phyloP scores from a whole-genome alignment of 2,113 vertebrate species.

The Vicugna pacos region DNA sequence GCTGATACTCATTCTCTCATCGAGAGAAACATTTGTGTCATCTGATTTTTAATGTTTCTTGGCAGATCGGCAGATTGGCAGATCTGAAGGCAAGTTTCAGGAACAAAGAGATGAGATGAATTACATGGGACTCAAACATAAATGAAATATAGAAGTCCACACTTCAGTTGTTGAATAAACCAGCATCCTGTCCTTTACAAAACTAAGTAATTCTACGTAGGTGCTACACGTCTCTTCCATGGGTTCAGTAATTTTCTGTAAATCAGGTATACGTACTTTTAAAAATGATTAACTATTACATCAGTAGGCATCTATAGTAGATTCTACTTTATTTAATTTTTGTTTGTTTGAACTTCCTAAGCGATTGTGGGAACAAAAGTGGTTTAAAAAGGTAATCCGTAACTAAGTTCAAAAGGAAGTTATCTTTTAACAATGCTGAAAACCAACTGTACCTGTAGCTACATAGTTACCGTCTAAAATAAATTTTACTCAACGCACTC shows the following conservation, averaged over 20 bases:
- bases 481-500: conserved; percentile 47
- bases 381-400: not conserved
- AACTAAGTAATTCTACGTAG: not conserved
- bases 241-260: not conserved
- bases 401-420: not conserved
- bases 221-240: not conserved
- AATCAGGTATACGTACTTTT: not conserved
- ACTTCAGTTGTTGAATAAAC: not conserved
- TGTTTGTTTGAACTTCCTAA: not conserved
- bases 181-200: not conserved
- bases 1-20: not conserved
- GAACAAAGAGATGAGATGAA: conserved; percentile 10
- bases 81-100: conserved; percentile 27
- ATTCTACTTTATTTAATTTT: not conserved
- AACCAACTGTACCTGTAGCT: conserved; percentile 37
- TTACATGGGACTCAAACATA: not conserved
- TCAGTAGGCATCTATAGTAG: not conserved
- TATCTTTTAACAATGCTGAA: not conserved
- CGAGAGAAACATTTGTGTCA: not conserved
- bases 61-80: not conserved
- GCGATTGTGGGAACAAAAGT: not conserved
- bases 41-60: conserved; percentile 43
- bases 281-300: not conserved
- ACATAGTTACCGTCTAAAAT: conserved; percentile 54
- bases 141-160: not conserved